A percentile compares a stretch with the other conserved stretches of the same genome.
phyloP scores from a whole-genome alignment of 2,888 invertebrate species.

The Ommatoiulus sabulosus region DNA sequence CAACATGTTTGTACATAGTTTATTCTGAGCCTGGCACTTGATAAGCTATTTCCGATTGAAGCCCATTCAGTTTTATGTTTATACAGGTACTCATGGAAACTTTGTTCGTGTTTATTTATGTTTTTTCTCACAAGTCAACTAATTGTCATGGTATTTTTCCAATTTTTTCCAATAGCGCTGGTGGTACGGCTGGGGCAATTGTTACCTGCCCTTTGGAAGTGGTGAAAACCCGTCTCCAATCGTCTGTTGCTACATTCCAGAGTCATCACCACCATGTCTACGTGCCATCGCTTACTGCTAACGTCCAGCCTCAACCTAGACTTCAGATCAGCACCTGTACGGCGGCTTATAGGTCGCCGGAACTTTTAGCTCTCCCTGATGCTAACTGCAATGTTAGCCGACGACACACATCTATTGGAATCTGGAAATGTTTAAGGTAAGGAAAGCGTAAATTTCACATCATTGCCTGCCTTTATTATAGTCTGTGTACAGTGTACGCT shows the following conservation, averaged over 20 bases:
- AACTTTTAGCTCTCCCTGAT: slow-evolving; percentile 57
- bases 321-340: slow-evolving; percentile 60
- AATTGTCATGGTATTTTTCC: no score
- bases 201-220: slow-evolving; percentile 98
- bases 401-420: slow-evolving; percentile 63
- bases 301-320: slow-evolving; percentile 55
- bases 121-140: no score
- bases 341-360: slow-evolving; percentile 56
- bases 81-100: no score
- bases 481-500: no score
- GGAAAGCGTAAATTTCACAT: slow-evolving; percentile 42
- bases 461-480: no score
- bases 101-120: no score
- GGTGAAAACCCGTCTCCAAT: slow-evolving; percentile 96
- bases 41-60: no score
- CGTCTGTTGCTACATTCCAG: slow-evolving; percentile 77
- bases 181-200: slow-evolving; percentile 96
- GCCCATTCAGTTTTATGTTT: no score
- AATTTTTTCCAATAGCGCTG: slow-evolving; percentile 78
- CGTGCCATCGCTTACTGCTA: slow-evolving; percentile 56
- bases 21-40: no score
- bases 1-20: no score
- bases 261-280: slow-evolving; percentile 53
- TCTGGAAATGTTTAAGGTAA: slow-evolving; percentile 66
- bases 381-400: slow-evolving; percentile 54